Evolutionary conservation across 2,797 vertebrate genomes (phyloP).

Genomic region (Myoxocephalus aenaeus): DNA sequence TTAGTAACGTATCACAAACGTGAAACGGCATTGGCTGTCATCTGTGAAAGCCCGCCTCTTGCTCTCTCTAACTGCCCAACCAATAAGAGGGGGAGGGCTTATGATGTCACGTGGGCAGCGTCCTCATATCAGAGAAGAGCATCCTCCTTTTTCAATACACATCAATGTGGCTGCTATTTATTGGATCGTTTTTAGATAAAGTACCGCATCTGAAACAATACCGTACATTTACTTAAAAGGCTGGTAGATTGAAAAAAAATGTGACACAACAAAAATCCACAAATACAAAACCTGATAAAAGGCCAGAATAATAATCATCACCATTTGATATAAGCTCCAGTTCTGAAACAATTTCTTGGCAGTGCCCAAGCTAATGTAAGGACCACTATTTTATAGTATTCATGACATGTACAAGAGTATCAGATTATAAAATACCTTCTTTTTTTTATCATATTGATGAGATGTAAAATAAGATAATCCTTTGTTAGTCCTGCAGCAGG

Average conservation of each 20-base stretch:
- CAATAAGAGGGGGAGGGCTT: neutral
- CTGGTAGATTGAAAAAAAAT: neutral
- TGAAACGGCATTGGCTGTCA: conserved; percentile 63
- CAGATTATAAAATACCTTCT: neutral
- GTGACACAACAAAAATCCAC: neutral
- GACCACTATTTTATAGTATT: too few relatives aligned
- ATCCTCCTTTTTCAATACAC: neutral
- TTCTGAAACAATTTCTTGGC: neutral
- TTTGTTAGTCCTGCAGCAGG: too few relatives aligned
- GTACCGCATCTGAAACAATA: neutral
- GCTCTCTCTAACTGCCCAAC: conserved; percentile 44
- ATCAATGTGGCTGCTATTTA: conserved; percentile 62
- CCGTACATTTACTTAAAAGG: neutral
- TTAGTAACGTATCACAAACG: conserved; percentile 49
- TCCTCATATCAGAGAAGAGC: neutral
- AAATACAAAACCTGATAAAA: neutral
- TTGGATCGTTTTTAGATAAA: neutral
- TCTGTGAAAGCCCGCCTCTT: conserved; percentile 29
- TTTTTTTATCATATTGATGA: neutral
- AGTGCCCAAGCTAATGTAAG: neutral
- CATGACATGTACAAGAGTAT: neutral
- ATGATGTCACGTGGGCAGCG: conserved; percentile 41
- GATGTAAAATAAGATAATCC: neutral
- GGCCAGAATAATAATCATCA: neutral
- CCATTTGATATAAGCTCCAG: neutral